Conservation (phyloP, 1,140 invertebrate species). For the Drosophila rufa region DNA sequence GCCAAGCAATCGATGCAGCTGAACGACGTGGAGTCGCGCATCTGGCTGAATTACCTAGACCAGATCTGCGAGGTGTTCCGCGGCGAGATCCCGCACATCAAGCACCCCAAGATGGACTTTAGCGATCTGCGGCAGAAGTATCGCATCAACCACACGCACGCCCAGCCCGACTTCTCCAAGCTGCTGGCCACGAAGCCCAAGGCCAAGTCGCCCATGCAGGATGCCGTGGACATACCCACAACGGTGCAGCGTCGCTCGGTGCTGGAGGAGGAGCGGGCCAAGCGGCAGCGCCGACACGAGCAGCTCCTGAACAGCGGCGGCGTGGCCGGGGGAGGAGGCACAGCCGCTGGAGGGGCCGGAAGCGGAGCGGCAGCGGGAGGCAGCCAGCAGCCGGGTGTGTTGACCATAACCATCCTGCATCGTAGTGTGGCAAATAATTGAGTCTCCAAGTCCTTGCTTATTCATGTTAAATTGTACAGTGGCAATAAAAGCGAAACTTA, state of each 20-base stretch:
- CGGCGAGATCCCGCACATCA: conserved; percentile 93
- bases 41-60: conserved; percentile 93
- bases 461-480: conserved; percentile 37
- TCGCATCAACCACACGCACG: conserved; percentile 71
- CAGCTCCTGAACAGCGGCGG: conserved; percentile 58
- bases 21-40: conserved; percentile 90
- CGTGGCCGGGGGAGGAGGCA: conserved; percentile 18
- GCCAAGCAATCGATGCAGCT: conserved; percentile 92
- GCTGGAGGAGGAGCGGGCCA: conserved; percentile 78
- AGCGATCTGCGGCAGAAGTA: conserved; percentile 83
- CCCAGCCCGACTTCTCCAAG: conserved; percentile 81
- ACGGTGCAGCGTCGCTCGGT: conserved; percentile 77
- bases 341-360: conserved; percentile 10
- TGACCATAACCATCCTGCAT: conserved; percentile 62
- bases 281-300: conserved; percentile 77
- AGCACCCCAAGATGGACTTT: conserved; percentile 89
- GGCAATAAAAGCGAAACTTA: conserved; percentile 21
- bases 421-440: conserved; percentile 18
- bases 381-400: conserved; percentile 59
- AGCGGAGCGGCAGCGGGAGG: conserved; percentile 32
- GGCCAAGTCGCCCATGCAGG: conserved; percentile 82
- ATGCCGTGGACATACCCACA: conserved; percentile 74
- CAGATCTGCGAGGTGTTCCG: conserved; percentile 94
- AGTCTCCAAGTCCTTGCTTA: conserved; percentile 16
- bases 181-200: conserved; percentile 79